These are phyloP conservation scores for Tyria jacobaeae DNA, from an alignment of 2,888 invertebrate species.

Conservation along the genomic window DNA sequence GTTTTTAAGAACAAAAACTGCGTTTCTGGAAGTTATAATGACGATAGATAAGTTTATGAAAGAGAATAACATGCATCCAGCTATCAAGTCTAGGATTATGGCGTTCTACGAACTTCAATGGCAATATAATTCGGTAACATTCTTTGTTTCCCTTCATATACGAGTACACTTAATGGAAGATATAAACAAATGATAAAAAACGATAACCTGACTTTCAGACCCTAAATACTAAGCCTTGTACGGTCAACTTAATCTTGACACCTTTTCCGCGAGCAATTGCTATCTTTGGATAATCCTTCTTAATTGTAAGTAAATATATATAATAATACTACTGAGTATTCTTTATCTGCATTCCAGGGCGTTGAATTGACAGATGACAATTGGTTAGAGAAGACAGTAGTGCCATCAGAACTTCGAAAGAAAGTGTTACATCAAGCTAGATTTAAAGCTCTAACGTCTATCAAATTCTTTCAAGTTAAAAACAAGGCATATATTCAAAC, in stretches of 20 bases:
- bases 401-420: slow-evolving; percentile 75
- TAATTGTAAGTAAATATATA: too few species aligned
- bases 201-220: too few species aligned
- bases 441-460: slow-evolving; percentile 78
- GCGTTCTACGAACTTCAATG: slow-evolving; percentile 84
- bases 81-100: slow-evolving; percentile 80
- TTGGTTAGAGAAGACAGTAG: slow-evolving; percentile 78
- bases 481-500: slow-evolving; percentile 83
- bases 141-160: background rate
- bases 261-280: too few species aligned
- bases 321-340: too few species aligned
- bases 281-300: too few species aligned
- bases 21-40: slow-evolving; percentile 80
- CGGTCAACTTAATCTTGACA: too few species aligned
- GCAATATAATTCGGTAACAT: slow-evolving; percentile 80
- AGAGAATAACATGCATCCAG: slow-evolving; percentile 79
- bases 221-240: too few species aligned
- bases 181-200: too few species aligned
- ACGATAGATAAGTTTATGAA: slow-evolving; percentile 82
- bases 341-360: slow-evolving; percentile 59
- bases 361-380: slow-evolving; percentile 79
- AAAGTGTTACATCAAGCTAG: slow-evolving; percentile 82
- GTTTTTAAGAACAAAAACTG: slow-evolving; percentile 73
- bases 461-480: slow-evolving; percentile 80
- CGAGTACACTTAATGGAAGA: too few species aligned